Conservation (phyloP, 2,888 invertebrate genomes). For the Prosapia bicincta region DNA sequence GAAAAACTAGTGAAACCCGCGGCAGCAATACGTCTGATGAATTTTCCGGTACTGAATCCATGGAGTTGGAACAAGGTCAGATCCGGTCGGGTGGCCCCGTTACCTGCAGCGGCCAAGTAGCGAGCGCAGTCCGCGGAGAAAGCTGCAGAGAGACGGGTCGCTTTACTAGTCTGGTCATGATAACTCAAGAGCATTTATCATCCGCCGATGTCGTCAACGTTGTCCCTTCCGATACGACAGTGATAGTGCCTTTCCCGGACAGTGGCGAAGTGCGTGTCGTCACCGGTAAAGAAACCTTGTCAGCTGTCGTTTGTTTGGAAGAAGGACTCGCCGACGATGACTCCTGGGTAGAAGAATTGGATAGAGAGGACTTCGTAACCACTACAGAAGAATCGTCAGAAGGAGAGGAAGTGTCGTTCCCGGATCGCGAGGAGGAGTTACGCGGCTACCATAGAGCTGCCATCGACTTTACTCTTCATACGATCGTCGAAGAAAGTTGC, state of each 20-base stretch:
- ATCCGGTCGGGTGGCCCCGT: slow-evolving; percentile 27
- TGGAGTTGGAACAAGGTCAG: slow-evolving; percentile 39
- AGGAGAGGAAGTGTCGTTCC: slow-evolving; percentile 51
- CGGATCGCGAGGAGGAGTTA: slow-evolving; percentile 74
- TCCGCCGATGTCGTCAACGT: slow-evolving; percentile 56
- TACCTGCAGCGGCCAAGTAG: slow-evolving; percentile 3
- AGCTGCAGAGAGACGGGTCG: slow-evolving; percentile 47
- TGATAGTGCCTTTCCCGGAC: slow-evolving; percentile 50
- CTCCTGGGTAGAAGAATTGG: slow-evolving; percentile 87
- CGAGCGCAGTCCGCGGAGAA: slow-evolving; percentile 34
- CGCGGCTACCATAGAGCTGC: slow-evolving; percentile 77
- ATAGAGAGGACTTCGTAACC: slow-evolving; percentile 44
- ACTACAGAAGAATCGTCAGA: slow-evolving; percentile 56
- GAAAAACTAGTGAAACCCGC: slow-evolving; percentile 33
- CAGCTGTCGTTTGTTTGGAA: slow-evolving; percentile 70
- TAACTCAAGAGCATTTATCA: slow-evolving; percentile 62
- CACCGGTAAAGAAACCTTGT: slow-evolving; percentile 66
- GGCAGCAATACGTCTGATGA: slow-evolving; percentile 40
- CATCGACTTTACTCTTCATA: slow-evolving; percentile 87
- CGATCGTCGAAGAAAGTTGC: slow-evolving; percentile 91
- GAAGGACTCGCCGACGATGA: slow-evolving; percentile 88
- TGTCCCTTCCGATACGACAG: slow-evolving; percentile 72
- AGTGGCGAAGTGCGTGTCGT: slow-evolving; percentile 49
- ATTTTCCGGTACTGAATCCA: slow-evolving; percentile 42
- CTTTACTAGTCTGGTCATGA: slow-evolving; percentile 87